Conservation (phyloP, 2,797 vertebrate species). For the Pseudomugil gertrudae region DNA sequence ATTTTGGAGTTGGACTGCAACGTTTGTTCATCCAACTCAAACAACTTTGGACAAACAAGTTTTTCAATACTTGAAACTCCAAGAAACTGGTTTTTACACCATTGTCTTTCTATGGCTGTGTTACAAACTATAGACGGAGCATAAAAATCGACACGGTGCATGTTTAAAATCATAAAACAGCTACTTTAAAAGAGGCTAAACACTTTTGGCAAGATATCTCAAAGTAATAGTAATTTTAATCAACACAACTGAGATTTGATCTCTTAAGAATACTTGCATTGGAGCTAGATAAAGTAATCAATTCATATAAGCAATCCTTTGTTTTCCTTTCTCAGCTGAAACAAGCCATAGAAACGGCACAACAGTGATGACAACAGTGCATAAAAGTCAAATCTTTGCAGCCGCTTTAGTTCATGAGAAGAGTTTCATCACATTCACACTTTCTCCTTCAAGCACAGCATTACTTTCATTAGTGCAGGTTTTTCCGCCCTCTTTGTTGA, state of each 20-base stretch:
- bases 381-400: constrained; percentile 2
- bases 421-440: constrained; percentile 1
- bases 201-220: not conserved
- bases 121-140: not conserved
- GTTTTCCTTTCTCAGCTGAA: not conserved
- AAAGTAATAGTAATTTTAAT: too few species aligned
- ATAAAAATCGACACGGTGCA: not conserved
- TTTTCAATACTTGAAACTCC: not conserved
- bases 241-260: too few species aligned
- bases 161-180: not conserved
- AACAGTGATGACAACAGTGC: not conserved
- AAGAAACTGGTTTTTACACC: too few species aligned
- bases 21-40: too few species aligned
- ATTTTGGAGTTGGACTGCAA: not conserved
- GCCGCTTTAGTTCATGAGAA: too few species aligned
- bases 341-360: not conserved
- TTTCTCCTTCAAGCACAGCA: not conserved
- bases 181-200: not conserved
- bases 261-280: not conserved
- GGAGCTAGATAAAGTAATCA: not conserved
- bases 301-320: not conserved
- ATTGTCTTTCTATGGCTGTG: not conserved
- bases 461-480: constrained; percentile 1
- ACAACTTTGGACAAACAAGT: too few species aligned
- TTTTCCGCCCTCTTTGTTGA: not conserved